Evolutionary conservation across 2,113 vertebrate species (phyloP), one percentile per base, ranked within the genome.

Genomic region (Xenus cinereus): DNA sequence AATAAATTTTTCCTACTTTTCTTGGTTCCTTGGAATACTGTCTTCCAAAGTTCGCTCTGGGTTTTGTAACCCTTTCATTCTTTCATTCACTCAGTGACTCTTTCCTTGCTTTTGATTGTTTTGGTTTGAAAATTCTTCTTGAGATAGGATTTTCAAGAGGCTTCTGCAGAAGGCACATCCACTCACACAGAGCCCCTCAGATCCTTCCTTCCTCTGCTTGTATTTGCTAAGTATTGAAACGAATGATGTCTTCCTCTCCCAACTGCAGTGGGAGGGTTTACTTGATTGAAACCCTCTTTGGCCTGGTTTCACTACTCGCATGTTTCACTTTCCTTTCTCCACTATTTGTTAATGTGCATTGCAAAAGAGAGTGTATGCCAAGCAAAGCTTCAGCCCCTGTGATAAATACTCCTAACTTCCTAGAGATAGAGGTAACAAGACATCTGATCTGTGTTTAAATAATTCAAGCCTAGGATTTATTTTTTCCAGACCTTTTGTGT

Each of bases 401-500:
- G 84, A 91, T 91, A 94, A 95, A 69, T 54, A 39, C 50, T 93
- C 12, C 43, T 79, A n/a, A 74, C 86, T 72, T 87, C 63, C 63
- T 85, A 85, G 89, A 91, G 93, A 39, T 0, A 62, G 69, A 79
- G 50, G 81, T 97, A 97, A 97, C 80, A 15, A 50, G 96, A 97
- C 68, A 97, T 4, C 39, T 30, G 50, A 86, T 82, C 97, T 32
- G 27, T 73, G 30, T 80, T 80, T 98, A 85, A 98, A 98, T 98
- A 97, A 98, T 98, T 98, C 79, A 98, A 5, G 28, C 14, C 39
- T 88, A 96, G 94, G 68, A 59, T 93, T 97, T 93, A 33, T 87
- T 94, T 88, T 95, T 96, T 96, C 97, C 97, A 97, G 94, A 67
- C 95, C 89, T 87, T 91, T 98, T 96, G 68, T 94, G 50, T 97